Conservation (phyloP, 53 echinoderm and acorn worm genomes). For the Luidia sarsii region DNA sequence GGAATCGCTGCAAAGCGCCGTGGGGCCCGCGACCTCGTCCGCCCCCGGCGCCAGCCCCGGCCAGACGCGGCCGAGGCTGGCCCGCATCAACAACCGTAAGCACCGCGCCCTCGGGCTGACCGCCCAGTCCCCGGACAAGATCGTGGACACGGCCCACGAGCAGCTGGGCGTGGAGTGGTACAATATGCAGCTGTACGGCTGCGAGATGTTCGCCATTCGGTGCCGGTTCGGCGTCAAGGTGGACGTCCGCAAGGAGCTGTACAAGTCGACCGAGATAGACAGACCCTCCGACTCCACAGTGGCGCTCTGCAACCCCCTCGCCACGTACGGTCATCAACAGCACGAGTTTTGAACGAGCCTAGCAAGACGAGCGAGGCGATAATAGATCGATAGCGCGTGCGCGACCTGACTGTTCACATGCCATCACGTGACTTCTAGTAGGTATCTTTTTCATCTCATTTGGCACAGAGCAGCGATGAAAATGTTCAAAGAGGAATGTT, state of each 20-base stretch:
- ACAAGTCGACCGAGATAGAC: constrained; percentile 68
- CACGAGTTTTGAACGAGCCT: no score
- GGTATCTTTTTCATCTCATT: no score
- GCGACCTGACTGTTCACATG: no score
- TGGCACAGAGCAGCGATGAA: no score
- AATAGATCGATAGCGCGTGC: no score
- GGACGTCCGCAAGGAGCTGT: constrained; percentile 75
- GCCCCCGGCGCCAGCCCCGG: neutral
- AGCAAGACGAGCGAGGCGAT: no score
- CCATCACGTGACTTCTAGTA: no score
- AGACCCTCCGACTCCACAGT: constrained; percentile 47
- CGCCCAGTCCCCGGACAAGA: constrained; percentile 65
- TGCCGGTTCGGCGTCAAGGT: constrained; percentile 96
- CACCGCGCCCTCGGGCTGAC: constrained; percentile 75
- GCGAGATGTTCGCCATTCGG: constrained; percentile 92
- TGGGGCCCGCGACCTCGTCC: constrained; percentile 4
- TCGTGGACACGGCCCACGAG: constrained; percentile 79
- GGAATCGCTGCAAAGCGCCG: constrained; percentile 74
- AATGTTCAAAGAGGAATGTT: no score
- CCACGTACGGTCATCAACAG: constrained; percentile 92
- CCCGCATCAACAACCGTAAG: constrained; percentile 85
- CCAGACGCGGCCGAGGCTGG: constrained; percentile 22
- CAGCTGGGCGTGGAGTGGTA: constrained; percentile 97
- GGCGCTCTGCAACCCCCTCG: constrained; percentile 82
- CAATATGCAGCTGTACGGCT: constrained; percentile 92